Evolutionary conservation across 2,888 invertebrate genomes (phyloP).

Genomic region (Cephus runcator): DNA sequence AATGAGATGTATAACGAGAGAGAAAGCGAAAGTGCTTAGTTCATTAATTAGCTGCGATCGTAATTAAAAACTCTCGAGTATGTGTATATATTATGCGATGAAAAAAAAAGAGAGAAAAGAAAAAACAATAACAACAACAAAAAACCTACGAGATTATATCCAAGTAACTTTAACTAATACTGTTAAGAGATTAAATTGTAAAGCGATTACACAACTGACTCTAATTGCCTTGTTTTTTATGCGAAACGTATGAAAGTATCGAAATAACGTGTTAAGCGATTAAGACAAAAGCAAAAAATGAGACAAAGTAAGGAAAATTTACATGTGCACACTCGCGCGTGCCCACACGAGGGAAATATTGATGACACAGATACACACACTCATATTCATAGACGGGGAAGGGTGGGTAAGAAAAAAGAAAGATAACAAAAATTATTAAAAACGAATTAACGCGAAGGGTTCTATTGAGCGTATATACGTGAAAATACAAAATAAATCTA

Average conservation of each 20-base stretch:
- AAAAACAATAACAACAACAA: slow-evolving; percentile 1
- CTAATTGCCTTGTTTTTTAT: slow-evolving; percentile 65
- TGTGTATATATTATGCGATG: slow-evolving; percentile 14
- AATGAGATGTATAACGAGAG: not conserved
- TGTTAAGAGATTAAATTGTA: not conserved
- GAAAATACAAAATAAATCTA: not conserved
- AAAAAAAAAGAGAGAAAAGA: slow-evolving; percentile 22
- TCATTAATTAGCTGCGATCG: not conserved
- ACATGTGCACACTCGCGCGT: not conserved
- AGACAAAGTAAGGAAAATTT: not conserved
- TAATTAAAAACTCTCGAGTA: not conserved
- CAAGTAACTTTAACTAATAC: not conserved
- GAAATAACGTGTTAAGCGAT: slow-evolving; percentile 52
- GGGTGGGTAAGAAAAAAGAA: slow-evolving; percentile 14
- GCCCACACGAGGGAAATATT: not conserved
- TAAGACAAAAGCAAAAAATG: slow-evolving; percentile 23
- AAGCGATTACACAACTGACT: slow-evolving; percentile 47
- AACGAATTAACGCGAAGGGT: slow-evolving; percentile 7
- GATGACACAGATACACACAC: not conserved
- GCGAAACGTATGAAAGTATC: slow-evolving; percentile 62
- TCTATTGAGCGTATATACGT: not conserved
- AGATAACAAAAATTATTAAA: slow-evolving; percentile 13
- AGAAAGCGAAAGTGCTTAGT: not conserved
- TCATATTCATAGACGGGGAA: not conserved
- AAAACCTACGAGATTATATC: not conserved